These are phyloP conservation scores for Calypte anna DNA, from an alignment of 2,113 vertebrate species.

Conservation along the genomic window DNA sequence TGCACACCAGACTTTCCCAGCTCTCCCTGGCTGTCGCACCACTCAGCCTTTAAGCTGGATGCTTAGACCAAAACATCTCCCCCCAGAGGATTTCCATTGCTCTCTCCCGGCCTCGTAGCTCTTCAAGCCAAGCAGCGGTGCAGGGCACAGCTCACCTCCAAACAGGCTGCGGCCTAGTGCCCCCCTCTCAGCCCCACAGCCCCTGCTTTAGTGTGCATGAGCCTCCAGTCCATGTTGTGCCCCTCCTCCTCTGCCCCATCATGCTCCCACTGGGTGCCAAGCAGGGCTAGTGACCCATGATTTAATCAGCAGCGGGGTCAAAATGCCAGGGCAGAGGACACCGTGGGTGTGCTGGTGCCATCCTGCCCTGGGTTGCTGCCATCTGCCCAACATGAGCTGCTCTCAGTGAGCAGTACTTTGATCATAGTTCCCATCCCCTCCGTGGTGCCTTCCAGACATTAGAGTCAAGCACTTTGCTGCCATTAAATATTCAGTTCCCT, in stretches of 20 bases:
- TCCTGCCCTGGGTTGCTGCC: fast-evolving
- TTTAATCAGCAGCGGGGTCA: not conserved
- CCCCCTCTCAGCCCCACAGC: not conserved
- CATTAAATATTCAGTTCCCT: conserved; percentile 57
- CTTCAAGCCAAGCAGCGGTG: not conserved
- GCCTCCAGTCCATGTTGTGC: not conserved
- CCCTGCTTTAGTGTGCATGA: fast-evolving
- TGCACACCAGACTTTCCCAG: not conserved
- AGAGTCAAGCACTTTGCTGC: not conserved
- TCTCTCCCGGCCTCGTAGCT: too few relatives aligned
- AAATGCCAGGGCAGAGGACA: not conserved
- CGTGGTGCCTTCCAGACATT: not conserved
- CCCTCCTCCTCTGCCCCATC: fast-evolving
- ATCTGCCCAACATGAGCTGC: fast-evolving
- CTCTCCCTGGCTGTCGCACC: not conserved
- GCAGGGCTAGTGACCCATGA: fast-evolving
- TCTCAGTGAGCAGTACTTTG: not conserved
- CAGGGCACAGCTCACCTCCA: not conserved
- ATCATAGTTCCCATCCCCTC: not conserved
- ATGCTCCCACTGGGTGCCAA: not conserved
- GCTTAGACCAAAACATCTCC: not conserved
- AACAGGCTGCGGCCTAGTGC: fast-evolving
- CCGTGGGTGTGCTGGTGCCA: fast-evolving
- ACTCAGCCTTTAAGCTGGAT: not conserved
- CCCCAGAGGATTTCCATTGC: not conserved